phyloP scores from a whole-genome alignment of 2,888 invertebrate species.

The Mythimna loreyi region DNA sequence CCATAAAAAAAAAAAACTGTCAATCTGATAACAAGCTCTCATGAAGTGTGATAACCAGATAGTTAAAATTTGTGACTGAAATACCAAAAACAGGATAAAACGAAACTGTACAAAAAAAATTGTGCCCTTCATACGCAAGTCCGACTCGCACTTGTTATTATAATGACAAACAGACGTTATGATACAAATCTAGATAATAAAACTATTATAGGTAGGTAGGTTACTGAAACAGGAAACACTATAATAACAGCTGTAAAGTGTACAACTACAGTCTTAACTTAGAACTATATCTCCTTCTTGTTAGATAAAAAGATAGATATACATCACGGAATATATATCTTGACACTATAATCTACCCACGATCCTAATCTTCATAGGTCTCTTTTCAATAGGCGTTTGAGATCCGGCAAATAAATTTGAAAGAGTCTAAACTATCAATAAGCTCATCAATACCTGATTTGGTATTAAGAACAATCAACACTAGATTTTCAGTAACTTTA shows the following conservation, averaged over 20 bases:
- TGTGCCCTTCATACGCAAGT: too few species aligned
- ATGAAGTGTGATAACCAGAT: too few species aligned
- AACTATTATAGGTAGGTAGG: neutral
- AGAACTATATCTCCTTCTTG: neutral
- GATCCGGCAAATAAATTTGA: neutral
- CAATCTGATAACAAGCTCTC: too few species aligned
- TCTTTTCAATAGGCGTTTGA: conserved; percentile 1
- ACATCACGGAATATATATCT: conserved; percentile 8
- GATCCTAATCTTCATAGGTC: conserved; percentile 1
- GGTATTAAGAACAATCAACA: neutral
- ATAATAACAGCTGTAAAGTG: conserved; percentile 1
- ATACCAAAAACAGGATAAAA: too few species aligned
- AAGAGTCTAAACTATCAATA: neutral
- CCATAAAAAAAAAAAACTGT: too few species aligned
- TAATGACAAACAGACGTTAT: conserved; percentile 13
- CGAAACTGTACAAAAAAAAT: too few species aligned
- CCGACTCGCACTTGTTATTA: neutral
- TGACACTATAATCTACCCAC: conserved; percentile 15
- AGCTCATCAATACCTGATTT: neutral
- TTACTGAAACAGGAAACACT: conserved; percentile 30
- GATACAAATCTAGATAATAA: conserved; percentile 33
- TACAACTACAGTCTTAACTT: neutral
- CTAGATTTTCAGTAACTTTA: neutral
- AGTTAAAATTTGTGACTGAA: too few species aligned
- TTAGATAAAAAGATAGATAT: neutral